phyloP scores from a whole-genome alignment of 2,888 invertebrate species.

The Kryphioiulus occultus region DNA sequence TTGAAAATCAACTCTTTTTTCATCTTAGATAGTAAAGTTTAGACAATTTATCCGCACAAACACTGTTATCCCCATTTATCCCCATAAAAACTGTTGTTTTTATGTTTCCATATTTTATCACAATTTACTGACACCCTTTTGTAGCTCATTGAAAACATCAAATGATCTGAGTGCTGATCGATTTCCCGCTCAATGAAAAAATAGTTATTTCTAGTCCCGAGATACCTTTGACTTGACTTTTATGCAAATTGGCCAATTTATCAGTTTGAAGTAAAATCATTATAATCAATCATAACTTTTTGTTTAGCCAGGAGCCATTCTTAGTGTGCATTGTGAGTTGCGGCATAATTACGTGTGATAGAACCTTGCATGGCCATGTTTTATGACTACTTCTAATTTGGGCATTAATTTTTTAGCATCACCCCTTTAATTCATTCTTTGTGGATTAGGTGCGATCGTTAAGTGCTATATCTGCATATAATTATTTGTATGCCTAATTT shows the following conservation, averaged over 20 bases:
- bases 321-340: background rate
- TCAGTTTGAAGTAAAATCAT: background rate
- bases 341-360: background rate
- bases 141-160: too few species aligned
- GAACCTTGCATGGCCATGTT: background rate
- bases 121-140: too few species aligned
- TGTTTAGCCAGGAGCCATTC: background rate
- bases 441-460: conserved; percentile 1
- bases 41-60: too few species aligned
- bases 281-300: conserved; percentile 1
- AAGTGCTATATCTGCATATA: conserved; percentile 8
- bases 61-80: too few species aligned
- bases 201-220: too few species aligned
- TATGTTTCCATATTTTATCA: too few species aligned
- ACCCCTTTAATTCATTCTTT: background rate
- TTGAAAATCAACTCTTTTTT: too few species aligned
- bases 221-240: background rate
- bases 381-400: background rate
- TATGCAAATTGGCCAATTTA: background rate
- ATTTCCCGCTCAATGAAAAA: too few species aligned
- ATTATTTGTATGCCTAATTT: conserved; percentile 20
- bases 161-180: too few species aligned
- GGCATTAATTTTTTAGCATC: background rate
- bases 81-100: too few species aligned
- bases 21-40: too few species aligned